Evolutionary conservation across 2,797 vertebrate species (phyloP).

Genomic region (Eupleurogrammus muticus): DNA sequence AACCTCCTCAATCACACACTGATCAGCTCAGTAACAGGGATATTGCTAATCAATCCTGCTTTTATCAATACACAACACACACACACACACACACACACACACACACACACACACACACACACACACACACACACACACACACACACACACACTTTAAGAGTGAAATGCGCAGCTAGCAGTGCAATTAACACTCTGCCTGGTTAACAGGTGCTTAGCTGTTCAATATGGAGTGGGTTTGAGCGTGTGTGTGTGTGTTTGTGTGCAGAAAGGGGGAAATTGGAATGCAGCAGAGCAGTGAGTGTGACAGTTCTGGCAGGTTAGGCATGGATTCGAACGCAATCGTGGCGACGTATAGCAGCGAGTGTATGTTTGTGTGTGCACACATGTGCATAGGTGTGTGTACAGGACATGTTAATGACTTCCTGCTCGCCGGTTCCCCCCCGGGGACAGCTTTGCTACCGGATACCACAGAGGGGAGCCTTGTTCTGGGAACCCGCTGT

Average conservation of each 20-base stretch:
- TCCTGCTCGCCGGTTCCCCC: slow-evolving; percentile 52
- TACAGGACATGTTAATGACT: slow-evolving; percentile 64
- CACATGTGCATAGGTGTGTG: slow-evolving; percentile 50
- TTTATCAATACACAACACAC: slow-evolving; percentile 63
- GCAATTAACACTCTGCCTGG: slow-evolving; percentile 79
- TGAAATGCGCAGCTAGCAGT: slow-evolving; percentile 62
- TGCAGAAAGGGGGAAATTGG: slow-evolving; percentile 75
- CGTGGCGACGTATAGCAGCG: slow-evolving; percentile 42
- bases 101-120: slow-evolving; percentile 7
- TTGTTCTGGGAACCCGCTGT: slow-evolving; percentile 64
- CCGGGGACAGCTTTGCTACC: slow-evolving; percentile 21
- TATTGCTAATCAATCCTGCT: slow-evolving; percentile 73
- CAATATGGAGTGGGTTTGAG: slow-evolving; percentile 74
- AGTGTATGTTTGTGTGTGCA: slow-evolving; percentile 55
- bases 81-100: slow-evolving; percentile 21
- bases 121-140: too few species aligned
- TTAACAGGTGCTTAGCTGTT: slow-evolving; percentile 82
- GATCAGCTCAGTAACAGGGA: slow-evolving; percentile 68
- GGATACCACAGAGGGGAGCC: slow-evolving; percentile 50
- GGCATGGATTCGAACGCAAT: slow-evolving; percentile 66
- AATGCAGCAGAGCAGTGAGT: slow-evolving; percentile 84
- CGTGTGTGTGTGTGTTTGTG: slow-evolving; percentile 37
- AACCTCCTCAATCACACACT: slow-evolving; percentile 68
- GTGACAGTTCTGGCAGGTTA: slow-evolving; percentile 75
- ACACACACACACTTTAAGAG: slow-evolving; percentile 3